These are phyloP conservation scores for Erebia ligea DNA, from an alignment of 2,888 invertebrate genomes.

Conservation along the genomic window DNA sequence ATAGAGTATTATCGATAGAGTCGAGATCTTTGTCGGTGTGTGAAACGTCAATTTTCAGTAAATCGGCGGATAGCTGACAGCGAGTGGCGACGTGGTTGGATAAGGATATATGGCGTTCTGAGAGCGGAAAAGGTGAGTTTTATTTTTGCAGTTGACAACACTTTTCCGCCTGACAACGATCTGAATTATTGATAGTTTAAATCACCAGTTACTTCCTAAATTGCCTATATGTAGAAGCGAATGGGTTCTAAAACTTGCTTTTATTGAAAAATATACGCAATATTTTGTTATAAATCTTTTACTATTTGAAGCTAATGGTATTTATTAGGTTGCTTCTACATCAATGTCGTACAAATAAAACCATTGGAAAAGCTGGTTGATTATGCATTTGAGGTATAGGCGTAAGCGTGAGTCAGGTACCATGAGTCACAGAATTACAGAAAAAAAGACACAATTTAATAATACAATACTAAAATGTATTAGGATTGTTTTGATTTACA, in stretches of 20 bases:
- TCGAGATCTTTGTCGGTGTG: conserved; percentile 51
- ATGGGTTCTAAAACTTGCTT: neutral
- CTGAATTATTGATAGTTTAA: neutral
- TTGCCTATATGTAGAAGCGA: neutral
- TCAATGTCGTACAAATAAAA: too few relatives aligned
- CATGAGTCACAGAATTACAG: too few relatives aligned
- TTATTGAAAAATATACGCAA: neutral
- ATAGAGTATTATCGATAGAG: conserved; percentile 54
- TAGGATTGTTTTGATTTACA: neutral
- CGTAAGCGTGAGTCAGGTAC: too few relatives aligned
- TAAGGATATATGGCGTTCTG: conserved; percentile 28
- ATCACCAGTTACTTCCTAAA: neutral
- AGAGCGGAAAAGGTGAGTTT: conserved; percentile 25
- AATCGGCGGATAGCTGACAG: conserved; percentile 67
- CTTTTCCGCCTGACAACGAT: neutral
- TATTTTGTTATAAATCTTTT: neutral
- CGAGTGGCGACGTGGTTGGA: conserved; percentile 51
- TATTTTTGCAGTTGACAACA: neutral
- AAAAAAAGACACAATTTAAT: too few relatives aligned
- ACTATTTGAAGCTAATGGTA: too few relatives aligned
- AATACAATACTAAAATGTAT: too few relatives aligned
- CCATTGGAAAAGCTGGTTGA: too few relatives aligned
- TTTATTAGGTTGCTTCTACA: too few relatives aligned
- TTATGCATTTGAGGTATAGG: too few relatives aligned
- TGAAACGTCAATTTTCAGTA: conserved; percentile 65